Conservation (phyloP, 1,140 invertebrate genomes). For the Stegodyphus dumicola region DNA sequence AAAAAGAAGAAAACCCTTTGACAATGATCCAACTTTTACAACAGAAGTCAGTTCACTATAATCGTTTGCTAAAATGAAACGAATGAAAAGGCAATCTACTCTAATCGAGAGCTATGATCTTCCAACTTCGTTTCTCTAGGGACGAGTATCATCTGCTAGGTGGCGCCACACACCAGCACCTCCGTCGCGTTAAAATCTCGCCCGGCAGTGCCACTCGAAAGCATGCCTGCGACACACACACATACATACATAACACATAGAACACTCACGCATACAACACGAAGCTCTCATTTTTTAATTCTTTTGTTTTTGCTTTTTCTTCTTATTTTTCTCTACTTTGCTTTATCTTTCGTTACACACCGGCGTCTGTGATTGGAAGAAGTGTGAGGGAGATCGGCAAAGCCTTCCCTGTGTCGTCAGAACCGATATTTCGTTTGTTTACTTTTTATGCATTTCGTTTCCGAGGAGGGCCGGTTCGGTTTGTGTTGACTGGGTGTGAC, state of each 20-base stretch:
- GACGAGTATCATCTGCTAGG: background rate
- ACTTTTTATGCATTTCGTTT: constrained; percentile 26
- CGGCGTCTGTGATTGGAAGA: constrained; percentile 50
- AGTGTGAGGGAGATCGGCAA: constrained; percentile 1
- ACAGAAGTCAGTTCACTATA: too few species aligned
- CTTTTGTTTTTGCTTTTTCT: constrained; percentile 6
- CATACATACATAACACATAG: background rate
- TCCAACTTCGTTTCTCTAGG: too few species aligned
- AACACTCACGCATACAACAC: background rate
- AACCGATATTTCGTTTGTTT: constrained; percentile 30
- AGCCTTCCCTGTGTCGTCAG: constrained; percentile 31
- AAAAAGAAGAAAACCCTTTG: too few species aligned
- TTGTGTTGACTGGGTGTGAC: constrained; percentile 57
- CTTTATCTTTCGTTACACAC: constrained; percentile 8
- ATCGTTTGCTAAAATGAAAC: too few species aligned
- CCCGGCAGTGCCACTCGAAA: background rate
- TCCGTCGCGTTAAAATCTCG: constrained; percentile 39
- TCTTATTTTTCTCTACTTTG: background rate
- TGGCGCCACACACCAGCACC: constrained; percentile 27
- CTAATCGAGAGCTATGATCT: too few species aligned
- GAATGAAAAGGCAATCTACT: too few species aligned
- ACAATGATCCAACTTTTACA: too few species aligned
- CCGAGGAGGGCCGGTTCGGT: constrained; percentile 34
- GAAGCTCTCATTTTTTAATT: background rate
- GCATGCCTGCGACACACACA: constrained; percentile 20